phyloP scores from a whole-genome alignment of 2,888 invertebrate species.

The Eristalinus aeneus region DNA sequence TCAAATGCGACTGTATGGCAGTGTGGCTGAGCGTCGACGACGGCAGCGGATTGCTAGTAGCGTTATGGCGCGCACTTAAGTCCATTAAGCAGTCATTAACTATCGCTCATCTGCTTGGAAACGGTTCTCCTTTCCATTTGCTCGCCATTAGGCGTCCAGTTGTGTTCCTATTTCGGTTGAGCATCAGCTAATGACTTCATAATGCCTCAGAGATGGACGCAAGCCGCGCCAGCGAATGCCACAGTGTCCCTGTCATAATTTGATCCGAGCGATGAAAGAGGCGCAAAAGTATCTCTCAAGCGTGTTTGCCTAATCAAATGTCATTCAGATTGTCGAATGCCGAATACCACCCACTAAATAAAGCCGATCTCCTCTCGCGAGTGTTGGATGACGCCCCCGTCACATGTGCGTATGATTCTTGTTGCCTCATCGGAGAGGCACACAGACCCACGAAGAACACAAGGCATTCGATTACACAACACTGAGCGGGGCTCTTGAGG shows the following conservation, averaged over 20 bases:
- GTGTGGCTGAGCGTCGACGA: not conserved
- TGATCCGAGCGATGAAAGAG: conserved; percentile 1
- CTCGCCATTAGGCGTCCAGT: conserved; percentile 18
- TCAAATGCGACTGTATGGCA: not conserved
- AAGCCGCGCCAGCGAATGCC: conserved; percentile 31
- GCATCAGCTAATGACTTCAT: conserved; percentile 43
- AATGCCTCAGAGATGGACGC: conserved; percentile 3
- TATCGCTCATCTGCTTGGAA: conserved; percentile 25
- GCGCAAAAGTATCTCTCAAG: not conserved
- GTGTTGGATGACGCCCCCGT: not conserved
- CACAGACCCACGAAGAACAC: not conserved
- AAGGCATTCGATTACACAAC: conserved; percentile 30
- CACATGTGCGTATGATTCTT: conserved; percentile 21
- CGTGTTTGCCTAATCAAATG: conserved; percentile 31
- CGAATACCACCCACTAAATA: conserved; percentile 24
- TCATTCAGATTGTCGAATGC: conserved; percentile 2
- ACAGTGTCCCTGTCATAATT: conserved; percentile 39
- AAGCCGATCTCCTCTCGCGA: not conserved
- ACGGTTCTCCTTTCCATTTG: conserved; percentile 13
- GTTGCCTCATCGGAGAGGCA: not conserved
- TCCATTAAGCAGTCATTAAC: conserved; percentile 40
- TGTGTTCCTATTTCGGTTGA: conserved; percentile 16
- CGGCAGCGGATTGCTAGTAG: not conserved
- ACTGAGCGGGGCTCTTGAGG: not conserved
- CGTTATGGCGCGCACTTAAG: conserved; percentile 15